Percentiles rank a stretch among this genome's conserved stretches.
Evolutionary conservation across 2,113 vertebrate species (phyloP).

Genomic region (Melanerpes aurifrons): DNA sequence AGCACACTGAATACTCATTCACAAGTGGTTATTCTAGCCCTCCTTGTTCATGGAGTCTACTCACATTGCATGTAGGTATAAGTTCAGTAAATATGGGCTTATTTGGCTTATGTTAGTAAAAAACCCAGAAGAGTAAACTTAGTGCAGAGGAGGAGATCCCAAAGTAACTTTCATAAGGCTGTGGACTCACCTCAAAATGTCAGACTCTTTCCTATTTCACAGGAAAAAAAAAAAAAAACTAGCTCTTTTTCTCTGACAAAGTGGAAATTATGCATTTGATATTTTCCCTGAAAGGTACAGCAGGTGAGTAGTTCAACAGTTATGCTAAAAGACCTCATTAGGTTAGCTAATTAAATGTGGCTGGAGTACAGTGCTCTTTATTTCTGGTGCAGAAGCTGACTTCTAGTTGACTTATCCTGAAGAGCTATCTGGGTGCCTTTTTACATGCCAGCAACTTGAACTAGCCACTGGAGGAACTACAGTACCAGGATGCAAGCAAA

Average conservation of each 20-base stretch:
- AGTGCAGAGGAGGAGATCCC: not conserved
- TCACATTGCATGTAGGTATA: not conserved
- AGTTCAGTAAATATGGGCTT: not conserved
- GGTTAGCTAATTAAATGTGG: conserved; percentile 6
- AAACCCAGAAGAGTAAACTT: not conserved
- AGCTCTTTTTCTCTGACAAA: not conserved
- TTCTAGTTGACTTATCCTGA: not conserved
- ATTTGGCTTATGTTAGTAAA: not conserved
- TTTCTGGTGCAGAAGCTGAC: conserved; percentile 3
- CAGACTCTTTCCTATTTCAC: not conserved
- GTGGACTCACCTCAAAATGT: not conserved
- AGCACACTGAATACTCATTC: not conserved
- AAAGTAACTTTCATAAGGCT: not conserved
- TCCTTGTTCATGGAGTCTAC: not conserved
- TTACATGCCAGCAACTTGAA: not conserved
- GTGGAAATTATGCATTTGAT: not conserved
- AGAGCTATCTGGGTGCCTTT: not conserved
- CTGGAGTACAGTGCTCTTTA: not conserved
- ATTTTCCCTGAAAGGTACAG: conserved; percentile 9
- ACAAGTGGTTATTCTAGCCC: not conserved
- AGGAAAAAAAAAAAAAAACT: not conserved
- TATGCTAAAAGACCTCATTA: conserved; percentile 29
- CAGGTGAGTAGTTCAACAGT: conserved; percentile 31
- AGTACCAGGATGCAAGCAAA: not conserved
- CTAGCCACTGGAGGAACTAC: not conserved